These are phyloP conservation scores for Cryptotis parvus DNA, from an alignment of 2,113 vertebrate species.

Conservation along the genomic window DNA sequence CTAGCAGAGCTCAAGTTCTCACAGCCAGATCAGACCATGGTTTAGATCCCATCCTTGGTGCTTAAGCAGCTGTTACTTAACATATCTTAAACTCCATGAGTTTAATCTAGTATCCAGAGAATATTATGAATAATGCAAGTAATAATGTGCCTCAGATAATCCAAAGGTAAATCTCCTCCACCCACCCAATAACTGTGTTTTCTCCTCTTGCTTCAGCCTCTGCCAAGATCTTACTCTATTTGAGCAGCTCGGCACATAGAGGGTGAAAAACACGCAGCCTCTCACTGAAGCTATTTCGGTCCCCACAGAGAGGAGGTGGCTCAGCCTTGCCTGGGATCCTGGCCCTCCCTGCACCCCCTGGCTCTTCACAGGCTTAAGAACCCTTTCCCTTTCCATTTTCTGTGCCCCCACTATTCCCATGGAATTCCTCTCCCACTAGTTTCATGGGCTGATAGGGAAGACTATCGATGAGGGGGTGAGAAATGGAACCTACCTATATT, in stretches of 20 bases:
- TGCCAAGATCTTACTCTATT: conserved; percentile 43
- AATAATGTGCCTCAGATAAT: neutral
- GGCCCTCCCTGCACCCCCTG: neutral
- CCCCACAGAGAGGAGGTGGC: neutral
- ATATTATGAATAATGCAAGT: neutral
- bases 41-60: neutral
- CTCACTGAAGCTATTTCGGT: conserved; percentile 42
- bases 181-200: neutral
- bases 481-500: neutral
- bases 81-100: neutral
- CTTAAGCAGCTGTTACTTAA: neutral
- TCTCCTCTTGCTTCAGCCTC: neutral
- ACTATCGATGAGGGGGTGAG: neutral
- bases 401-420: neutral
- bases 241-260: neutral
- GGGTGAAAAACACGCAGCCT: conserved; percentile 29
- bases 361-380: conserved; percentile 24
- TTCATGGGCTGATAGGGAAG: too few relatives aligned
- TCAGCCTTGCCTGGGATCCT: conserved; percentile 44
- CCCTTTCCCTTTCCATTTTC: neutral
- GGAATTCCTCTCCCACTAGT: neutral
- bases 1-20: neutral
- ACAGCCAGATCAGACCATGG: neutral
- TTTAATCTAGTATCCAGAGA: neutral
- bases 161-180: neutral